Evolutionary conservation across 1,140 invertebrate species (phyloP), one percentile per base, ranked within the genome.

Genomic region (Arctopsyche grandis): DNA sequence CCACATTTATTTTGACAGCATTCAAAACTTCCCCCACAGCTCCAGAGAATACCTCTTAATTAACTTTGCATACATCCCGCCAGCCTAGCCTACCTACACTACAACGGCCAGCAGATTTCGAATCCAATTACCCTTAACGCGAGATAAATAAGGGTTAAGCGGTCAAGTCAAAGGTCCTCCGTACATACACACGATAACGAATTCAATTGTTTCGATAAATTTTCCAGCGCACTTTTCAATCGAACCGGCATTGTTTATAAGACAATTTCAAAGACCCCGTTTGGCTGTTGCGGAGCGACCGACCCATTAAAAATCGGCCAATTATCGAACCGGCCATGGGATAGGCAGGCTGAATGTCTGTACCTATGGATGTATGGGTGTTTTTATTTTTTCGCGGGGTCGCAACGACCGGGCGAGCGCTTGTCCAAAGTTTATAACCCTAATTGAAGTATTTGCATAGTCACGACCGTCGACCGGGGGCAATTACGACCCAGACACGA

Each of bases 391-490:
- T 52, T 52, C 48, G 16, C 48, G 48, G 48, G 48, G 48, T 52
- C 48, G 48, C 10, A 52, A 14, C 48, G 48, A 14, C 48, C 48
- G 48, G 16, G 24, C 21, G 77, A 21, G 22, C 46, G 69, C 46
- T 79, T 78, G 77, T 74, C 78, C 78, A 75, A 75, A 79, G 58
- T 79, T 79, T 79, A 75, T 76, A 76, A 75, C 78, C 75, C 79
- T 80, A 77, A 80, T 80, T 80, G 79, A 80, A 77, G 79, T 80
- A 80, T 80, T 80, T 80, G 79, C 79, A 80, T 80, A 80, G 79
- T 80, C 79, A 80, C 79, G 79, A 80, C 43, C 79, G 44, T 43
- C 74, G 71, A 71, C 38, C 63, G 69, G 74, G 78, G 75, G 74
- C 74, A 80, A 80, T 80, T 80, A 77, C 79, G 63, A 58, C 66